These are phyloP conservation scores for Oophaga pumilio DNA, from an alignment of 2,113 vertebrate species.

Conservation along the genomic window DNA sequence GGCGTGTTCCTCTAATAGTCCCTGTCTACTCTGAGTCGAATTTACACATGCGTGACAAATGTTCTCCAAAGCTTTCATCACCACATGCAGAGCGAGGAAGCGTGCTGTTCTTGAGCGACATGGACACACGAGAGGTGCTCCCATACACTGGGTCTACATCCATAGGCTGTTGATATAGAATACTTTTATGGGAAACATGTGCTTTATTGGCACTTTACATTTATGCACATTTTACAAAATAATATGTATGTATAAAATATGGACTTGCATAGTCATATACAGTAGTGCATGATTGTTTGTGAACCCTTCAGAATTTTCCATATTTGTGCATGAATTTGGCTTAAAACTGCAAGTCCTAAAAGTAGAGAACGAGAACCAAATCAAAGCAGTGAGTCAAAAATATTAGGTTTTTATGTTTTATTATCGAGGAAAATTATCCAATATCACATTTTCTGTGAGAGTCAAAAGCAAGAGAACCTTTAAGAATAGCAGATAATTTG, in stretches of 20 bases:
- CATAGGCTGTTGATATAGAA: not conserved
- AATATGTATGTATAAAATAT: not conserved
- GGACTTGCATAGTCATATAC: not conserved
- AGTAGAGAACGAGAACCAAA: too few species aligned
- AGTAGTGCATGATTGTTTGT: too few species aligned
- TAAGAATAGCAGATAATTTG: too few species aligned
- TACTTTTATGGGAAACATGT: not conserved
- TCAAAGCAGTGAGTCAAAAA: too few species aligned
- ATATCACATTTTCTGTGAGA: too few species aligned
- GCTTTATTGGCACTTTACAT: not conserved
- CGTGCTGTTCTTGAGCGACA: conserved; percentile 13
- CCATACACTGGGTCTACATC: not conserved
- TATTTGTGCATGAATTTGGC: too few species aligned
- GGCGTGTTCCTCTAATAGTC: conserved; percentile 31
- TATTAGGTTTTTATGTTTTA: too few species aligned
- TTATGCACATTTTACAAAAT: not conserved
- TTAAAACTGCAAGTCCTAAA: too few species aligned
- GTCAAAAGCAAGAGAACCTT: too few species aligned
- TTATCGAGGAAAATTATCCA: too few species aligned
- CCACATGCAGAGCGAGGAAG: conserved; percentile 12
- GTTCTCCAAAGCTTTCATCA: conserved; percentile 42
- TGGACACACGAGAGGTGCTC: not conserved
- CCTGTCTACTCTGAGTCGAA: not conserved
- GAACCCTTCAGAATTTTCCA: too few species aligned
- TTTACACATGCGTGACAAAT: conserved; percentile 44